Percentiles rank a stretch among this genome's conserved stretches.
phyloP scores from a whole-genome alignment of 1,140 invertebrate genomes.

The Drosophila asahinai region DNA sequence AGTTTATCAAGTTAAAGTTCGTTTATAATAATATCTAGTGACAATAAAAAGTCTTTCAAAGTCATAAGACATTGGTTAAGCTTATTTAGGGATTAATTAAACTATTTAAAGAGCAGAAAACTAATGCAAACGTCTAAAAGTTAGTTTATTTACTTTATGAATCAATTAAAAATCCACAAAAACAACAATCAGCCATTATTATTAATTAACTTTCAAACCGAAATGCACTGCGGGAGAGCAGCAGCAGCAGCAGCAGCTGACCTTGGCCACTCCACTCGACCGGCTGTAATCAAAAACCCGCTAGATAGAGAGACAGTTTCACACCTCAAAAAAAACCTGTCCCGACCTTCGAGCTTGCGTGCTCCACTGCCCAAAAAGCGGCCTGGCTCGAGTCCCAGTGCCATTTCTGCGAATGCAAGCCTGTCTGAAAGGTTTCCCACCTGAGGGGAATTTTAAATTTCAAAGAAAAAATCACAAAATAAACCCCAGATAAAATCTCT shows the following conservation, averaged over 20 bases:
- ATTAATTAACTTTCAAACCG: constrained; percentile 4
- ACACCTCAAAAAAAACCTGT: constrained; percentile 56
- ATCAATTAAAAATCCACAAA: constrained; percentile 1
- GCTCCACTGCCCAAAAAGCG: constrained; percentile 55
- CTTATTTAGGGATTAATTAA: too few relatives aligned
- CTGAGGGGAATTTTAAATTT: constrained; percentile 51
- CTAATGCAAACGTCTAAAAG: background rate
- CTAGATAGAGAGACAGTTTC: constrained; percentile 33
- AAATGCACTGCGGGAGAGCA: constrained; percentile 42
- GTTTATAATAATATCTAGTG: background rate
- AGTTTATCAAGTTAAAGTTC: too few relatives aligned
- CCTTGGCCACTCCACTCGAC: constrained; percentile 15
- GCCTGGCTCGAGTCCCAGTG: background rate
- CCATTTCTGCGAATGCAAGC: constrained; percentile 61
- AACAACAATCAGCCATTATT: background rate
- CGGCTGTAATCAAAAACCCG: constrained; percentile 59
- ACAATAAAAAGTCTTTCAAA: background rate
- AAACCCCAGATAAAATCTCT: constrained; percentile 28
- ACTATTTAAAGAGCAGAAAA: too few relatives aligned
- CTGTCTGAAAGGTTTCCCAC: constrained; percentile 38
- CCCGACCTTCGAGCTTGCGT: constrained; percentile 57
- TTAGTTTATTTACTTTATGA: background rate
- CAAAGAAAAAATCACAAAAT: constrained; percentile 4
- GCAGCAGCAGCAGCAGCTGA: constrained; percentile 9
- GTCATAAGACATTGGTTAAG: too few relatives aligned